Evolutionary conservation across 2,888 invertebrate genomes (phyloP).

Genomic region (Lysandra coridon): DNA sequence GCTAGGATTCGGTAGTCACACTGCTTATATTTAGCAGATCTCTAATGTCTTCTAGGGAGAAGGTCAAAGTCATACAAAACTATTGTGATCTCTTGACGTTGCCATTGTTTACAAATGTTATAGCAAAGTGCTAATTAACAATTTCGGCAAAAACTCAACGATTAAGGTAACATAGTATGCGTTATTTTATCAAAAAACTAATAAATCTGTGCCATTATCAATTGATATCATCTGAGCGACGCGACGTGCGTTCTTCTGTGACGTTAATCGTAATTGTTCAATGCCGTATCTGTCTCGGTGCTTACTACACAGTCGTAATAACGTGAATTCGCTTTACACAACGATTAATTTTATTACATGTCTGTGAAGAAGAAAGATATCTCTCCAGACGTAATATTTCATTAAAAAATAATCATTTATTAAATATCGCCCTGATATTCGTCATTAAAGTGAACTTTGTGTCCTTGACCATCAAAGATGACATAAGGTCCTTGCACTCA

Average conservation of each 20-base stretch:
- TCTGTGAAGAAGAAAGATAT: not conserved
- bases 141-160: not conserved
- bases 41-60: not conserved
- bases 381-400: not conserved
- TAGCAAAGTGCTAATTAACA: not conserved
- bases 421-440: not conserved
- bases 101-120: not conserved
- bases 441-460: not conserved
- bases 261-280: constrained; percentile 12
- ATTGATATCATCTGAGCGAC: not conserved
- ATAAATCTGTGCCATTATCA: not conserved
- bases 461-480: not conserved
- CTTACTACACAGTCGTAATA: not conserved
- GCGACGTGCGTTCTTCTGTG: not conserved
- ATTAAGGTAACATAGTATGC: not conserved
- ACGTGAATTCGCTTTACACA: constrained; percentile 1
- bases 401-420: not conserved
- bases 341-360: not conserved
- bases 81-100: not conserved
- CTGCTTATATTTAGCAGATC: not conserved
- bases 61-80: not conserved
- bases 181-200: not conserved
- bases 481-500: not conserved
- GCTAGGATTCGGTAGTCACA: not conserved
- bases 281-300: constrained; percentile 10